Base-by-base conservation (phyloP, 1,140 invertebrate genomes). In the Stenopsyche tienmushanensis region DNA sequence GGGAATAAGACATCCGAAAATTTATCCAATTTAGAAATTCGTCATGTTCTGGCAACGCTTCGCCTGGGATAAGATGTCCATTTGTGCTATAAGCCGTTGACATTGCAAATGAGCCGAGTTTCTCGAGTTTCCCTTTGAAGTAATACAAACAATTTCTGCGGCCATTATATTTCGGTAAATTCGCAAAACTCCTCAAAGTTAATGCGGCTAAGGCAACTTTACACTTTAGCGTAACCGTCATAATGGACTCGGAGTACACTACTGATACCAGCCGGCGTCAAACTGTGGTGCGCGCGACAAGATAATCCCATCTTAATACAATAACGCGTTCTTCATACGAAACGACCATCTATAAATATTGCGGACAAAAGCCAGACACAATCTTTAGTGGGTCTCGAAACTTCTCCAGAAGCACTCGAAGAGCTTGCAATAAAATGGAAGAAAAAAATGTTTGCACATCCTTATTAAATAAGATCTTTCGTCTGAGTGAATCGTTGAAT, bases 161-260 rank as follows among this genome's bases (percentile, higher is more conserved):
- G 52, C 47, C 41, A 62, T 67, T 62, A 67, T 59, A 62, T 52
- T 60, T 42, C 65, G 58, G 52, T 13, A 50, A 59, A 44, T 54
- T 67, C 54, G 42, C 49, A 41, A 57, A 62, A 45, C 42, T 67
- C 52, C 24, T 18, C 29, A 59, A 59, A 64, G 39, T 58, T 67
- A 15, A 25, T n/a, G 20, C 45, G 59, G 47, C 44, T 59, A 39
- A 54, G 58, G 25, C 58, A 69, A 69, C 67, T 69, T 69, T 57
- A 69, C 57, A 65, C 67, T 69, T 62, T 44, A 44, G 62, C 58
- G 50, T 34, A 65, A 47, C 57, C 57, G 29, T 57, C 64, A 62
- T 65, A 65, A 69, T 62, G 59, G 58, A 23, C 21, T 45, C 34
- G n/a, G 10, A 8, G 41, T 1, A 2, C 17, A 21, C 21, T 10